Evolutionary conservation across 53 echinoderm and acorn worm species (phyloP).

Genomic region (Luidia sarsii): DNA sequence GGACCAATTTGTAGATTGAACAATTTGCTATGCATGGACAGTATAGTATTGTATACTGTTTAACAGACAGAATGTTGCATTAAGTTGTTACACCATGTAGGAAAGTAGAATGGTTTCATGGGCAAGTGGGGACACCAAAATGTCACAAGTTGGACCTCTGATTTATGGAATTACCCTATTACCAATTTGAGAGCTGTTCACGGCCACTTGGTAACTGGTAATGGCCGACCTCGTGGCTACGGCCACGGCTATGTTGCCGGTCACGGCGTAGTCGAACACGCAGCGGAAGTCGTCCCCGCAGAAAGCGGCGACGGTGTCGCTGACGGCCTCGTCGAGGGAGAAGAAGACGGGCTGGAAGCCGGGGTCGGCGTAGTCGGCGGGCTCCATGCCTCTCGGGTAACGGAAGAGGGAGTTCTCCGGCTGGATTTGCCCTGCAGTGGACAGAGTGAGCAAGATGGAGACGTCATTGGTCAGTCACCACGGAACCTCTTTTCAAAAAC

Average conservation of each 20-base stretch:
- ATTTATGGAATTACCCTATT: too few relatives aligned
- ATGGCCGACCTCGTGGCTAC: not conserved
- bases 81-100: not conserved
- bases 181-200: not conserved
- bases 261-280: not conserved
- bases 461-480: too few relatives aligned
- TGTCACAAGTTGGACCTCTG: too few relatives aligned
- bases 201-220: not conserved
- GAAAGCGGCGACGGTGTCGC: not conserved
- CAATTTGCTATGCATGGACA: too few relatives aligned
- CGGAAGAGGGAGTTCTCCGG: slow-evolving; percentile 6
- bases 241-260: slow-evolving; percentile 1
- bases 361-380: not conserved
- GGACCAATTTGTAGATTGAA: too few relatives aligned
- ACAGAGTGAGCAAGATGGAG: too few relatives aligned
- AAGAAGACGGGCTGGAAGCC: too few relatives aligned
- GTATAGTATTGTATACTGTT: too few relatives aligned
- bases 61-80: too few relatives aligned
- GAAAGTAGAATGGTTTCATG: too few relatives aligned
- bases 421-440: slow-evolving; percentile 14
- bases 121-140: too few relatives aligned
- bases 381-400: not conserved
- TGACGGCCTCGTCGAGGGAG: not conserved
- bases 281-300: not conserved
- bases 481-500: too few relatives aligned